phyloP scores from a whole-genome alignment of 1,140 invertebrate genomes.

The Plectrocnemia conspersa region DNA sequence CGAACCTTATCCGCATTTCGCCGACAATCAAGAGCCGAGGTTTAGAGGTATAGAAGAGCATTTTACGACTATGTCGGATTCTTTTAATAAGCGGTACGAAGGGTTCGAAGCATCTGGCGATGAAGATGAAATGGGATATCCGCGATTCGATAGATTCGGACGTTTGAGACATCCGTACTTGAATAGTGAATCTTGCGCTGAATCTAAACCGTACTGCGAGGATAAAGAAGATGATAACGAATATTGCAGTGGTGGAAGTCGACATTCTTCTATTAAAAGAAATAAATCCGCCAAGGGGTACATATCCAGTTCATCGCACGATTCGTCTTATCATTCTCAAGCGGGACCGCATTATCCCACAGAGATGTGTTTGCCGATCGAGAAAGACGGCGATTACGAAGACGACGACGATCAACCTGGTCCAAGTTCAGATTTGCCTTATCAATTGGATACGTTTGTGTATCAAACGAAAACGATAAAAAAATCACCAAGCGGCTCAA shows the following conservation, averaged over 20 bases:
- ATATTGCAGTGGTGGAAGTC: constrained; percentile 24
- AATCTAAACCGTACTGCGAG: constrained; percentile 29
- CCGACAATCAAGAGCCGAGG: constrained; percentile 24
- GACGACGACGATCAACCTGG: constrained; percentile 38
- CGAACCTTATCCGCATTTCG: constrained; percentile 31
- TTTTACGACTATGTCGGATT: constrained; percentile 25
- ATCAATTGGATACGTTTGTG: constrained; percentile 46
- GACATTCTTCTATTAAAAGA: constrained; percentile 23
- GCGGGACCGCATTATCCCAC: constrained; percentile 22
- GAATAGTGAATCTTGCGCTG: constrained; percentile 46
- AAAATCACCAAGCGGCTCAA: constrained; percentile 46
- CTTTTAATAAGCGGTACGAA: constrained; percentile 50
- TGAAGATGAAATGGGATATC: constrained; percentile 60
- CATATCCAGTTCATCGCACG: constrained; percentile 18
- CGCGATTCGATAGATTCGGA: constrained; percentile 54
- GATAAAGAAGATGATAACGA: constrained; percentile 24
- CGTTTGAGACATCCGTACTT: constrained; percentile 51
- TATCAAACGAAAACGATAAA: constrained; percentile 51
- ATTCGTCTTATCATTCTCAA: constrained; percentile 26
- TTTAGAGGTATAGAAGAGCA: constrained; percentile 28
- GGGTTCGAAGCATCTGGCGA: constrained; percentile 57
- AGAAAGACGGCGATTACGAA: constrained; percentile 34
- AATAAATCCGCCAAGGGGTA: constrained; percentile 26
- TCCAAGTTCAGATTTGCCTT: constrained; percentile 38
- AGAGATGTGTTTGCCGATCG: constrained; percentile 38